A percentile compares a stretch with the other conserved stretches of the same genome.
Evolutionary conservation across 2,888 invertebrate species (phyloP).

Genomic region (Ochropleura leucogaster): DNA sequence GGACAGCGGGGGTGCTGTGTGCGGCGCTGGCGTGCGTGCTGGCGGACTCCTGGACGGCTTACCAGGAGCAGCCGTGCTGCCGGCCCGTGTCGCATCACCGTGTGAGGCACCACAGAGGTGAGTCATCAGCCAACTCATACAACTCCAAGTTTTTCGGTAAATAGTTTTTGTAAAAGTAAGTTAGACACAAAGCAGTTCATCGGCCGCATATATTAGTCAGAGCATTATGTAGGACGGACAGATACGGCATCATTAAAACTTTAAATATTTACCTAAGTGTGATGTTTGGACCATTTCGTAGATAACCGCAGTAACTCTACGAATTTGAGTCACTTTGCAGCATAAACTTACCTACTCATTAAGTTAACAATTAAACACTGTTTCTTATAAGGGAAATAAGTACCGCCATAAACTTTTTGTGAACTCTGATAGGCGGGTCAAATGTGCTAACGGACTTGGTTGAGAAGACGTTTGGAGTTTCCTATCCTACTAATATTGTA

Average conservation of each 20-base stretch:
- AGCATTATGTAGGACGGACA: conserved; percentile 63
- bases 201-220: conserved; percentile 71
- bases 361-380: not conserved
- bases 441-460: not conserved
- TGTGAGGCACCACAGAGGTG: conserved; percentile 92
- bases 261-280: conserved; percentile 68
- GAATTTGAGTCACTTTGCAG: conserved; percentile 22
- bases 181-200: conserved; percentile 66
- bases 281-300: conserved; percentile 43
- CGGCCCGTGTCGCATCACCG: conserved; percentile 90
- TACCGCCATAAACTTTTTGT: not conserved
- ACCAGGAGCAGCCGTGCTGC: conserved; percentile 92
- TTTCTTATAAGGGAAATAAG: not conserved
- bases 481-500: too few species aligned
- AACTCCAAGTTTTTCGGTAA: conserved; percentile 26
- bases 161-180: conserved; percentile 58
- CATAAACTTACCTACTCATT: not conserved
- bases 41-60: conserved; percentile 92
- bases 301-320: conserved; percentile 39
- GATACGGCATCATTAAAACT: conserved; percentile 63
- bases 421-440: not conserved
- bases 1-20: conserved; percentile 81
- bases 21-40: conserved; percentile 85
- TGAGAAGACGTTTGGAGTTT: not conserved
- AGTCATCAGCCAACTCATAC: conserved; percentile 66